Conservation (phyloP, 64 coral and sea anemone species). For the Astreopora myriophthalma region DNA sequence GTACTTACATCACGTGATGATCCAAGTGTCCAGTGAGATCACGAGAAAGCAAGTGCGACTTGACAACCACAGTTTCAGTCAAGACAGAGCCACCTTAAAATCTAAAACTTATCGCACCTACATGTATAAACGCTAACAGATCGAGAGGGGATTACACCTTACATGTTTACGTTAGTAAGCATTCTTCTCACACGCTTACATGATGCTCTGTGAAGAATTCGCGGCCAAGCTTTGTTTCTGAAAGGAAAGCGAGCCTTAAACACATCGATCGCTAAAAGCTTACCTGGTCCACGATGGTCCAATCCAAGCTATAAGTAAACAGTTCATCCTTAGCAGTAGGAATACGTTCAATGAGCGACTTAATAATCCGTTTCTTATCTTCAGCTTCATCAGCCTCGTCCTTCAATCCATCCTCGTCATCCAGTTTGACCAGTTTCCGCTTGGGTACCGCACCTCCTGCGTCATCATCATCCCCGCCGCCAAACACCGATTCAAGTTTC, state of each 20-base stretch:
- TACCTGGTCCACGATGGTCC: constrained; percentile 97
- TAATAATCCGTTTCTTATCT: constrained; percentile 97
- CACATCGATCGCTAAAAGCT: background rate
- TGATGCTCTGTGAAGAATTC: background rate
- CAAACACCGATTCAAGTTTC: constrained; percentile 93
- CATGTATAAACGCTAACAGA: background rate
- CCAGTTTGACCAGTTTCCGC: constrained; percentile 90
- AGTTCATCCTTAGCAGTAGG: constrained; percentile 99
- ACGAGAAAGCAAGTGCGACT: background rate
- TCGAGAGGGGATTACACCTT: background rate
- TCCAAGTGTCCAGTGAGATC: constrained; percentile 39
- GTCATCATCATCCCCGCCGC: constrained; percentile 78
- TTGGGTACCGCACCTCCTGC: constrained; percentile 14
- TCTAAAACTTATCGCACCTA: background rate
- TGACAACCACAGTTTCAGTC: constrained; percentile 3
- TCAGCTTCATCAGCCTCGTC: constrained; percentile 82
- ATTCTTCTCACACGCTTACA: background rate
- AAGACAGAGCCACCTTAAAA: constrained; percentile 39
- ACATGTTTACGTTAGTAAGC: background rate
- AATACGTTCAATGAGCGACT: constrained; percentile 99
- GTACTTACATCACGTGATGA: constrained; percentile 35
- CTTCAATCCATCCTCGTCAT: constrained; percentile 84
- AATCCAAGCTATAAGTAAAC: constrained; percentile 98
- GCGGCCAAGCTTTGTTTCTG: background rate
- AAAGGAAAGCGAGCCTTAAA: background rate